Evolutionary conservation across 2,113 vertebrate genomes (phyloP), one percentile per base, ranked within the genome.

Genomic region (Taurulus bubalis): DNA sequence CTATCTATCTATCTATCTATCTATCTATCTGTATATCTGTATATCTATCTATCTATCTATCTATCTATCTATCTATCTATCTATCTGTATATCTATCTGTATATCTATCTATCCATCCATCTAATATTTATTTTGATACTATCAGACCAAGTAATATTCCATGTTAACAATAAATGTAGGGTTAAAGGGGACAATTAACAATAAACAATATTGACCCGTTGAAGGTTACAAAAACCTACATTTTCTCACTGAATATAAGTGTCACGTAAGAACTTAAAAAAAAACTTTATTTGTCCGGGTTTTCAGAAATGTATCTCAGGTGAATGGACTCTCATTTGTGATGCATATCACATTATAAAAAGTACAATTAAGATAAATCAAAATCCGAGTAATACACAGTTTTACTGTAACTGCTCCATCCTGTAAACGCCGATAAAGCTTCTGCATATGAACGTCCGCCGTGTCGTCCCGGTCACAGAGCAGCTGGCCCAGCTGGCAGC

Each of bases 401-500:
- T 14, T 14, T 28, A 6, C 55, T 53, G 51, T 8, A 53, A 3
- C 51, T 49, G 18, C 45, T 49, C 6, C 18, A 18, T 20, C 1
- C 45, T 51, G 49, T 24, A 0, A 24, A 3, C 4, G 55, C 55
- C 16, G 55, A 15, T 16, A 28, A 15, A 28, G 55, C 59, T 30
- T n/a, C 34, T 34, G 11, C 53, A 24, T 34, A 34, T 32, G 12
- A 58, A 45, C 4, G 18, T 67, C 51, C 38, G 12, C 8, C 38
- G 6, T 1, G 7, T 66, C 15, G 22, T 85, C 47, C 59, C 47
- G 83, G 70, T 89, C 95, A 94, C 90, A 99, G 98, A 98, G 89
- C 97, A 99, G 92, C 90, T 99, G 73, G 96, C 96, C 82, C 96
- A 97, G 91, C 94, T 99, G 92, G 98, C 98, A 83, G 97, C 97